These are phyloP conservation scores for Hydrozoanthus tunicans DNA, from an alignment of 64 coral and sea anemone species.

Conservation along the genomic window DNA sequence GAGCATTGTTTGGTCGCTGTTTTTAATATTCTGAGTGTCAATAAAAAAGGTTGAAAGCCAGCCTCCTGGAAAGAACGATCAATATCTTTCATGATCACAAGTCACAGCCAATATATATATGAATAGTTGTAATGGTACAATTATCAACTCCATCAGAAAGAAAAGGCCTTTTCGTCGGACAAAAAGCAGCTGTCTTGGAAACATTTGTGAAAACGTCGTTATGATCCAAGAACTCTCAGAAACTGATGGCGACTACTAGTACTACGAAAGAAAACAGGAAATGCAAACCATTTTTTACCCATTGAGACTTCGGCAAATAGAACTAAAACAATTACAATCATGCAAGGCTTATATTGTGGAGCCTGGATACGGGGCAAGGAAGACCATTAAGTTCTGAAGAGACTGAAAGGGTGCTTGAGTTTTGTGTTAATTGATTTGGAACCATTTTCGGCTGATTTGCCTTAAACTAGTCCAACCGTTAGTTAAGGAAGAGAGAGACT, in stretches of 20 bases:
- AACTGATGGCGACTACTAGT: not conserved
- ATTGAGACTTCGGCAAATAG: not conserved
- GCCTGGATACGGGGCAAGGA: not conserved
- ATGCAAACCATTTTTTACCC: not conserved
- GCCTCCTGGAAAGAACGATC: slow-evolving; percentile 5
- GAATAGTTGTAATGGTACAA: not conserved
- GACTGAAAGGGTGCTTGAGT: not conserved
- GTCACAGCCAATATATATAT: not conserved
- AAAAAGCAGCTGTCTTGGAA: not conserved
- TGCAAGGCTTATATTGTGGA: too few species aligned
- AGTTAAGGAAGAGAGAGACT: not conserved
- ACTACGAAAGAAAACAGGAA: not conserved
- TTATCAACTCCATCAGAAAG: not conserved
- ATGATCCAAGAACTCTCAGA: not conserved
- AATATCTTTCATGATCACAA: not conserved
- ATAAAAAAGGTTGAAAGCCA: not conserved
- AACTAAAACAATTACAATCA: not conserved
- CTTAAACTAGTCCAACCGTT: too few species aligned
- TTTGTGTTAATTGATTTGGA: too few species aligned
- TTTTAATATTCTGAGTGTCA: not conserved
- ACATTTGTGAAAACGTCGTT: not conserved
- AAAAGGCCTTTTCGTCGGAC: not conserved
- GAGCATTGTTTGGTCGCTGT: not conserved
- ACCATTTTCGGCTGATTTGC: too few species aligned
- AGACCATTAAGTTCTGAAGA: not conserved